phyloP scores from a whole-genome alignment of 2,113 vertebrate genomes.

The Xiphorhynchus elegans region DNA sequence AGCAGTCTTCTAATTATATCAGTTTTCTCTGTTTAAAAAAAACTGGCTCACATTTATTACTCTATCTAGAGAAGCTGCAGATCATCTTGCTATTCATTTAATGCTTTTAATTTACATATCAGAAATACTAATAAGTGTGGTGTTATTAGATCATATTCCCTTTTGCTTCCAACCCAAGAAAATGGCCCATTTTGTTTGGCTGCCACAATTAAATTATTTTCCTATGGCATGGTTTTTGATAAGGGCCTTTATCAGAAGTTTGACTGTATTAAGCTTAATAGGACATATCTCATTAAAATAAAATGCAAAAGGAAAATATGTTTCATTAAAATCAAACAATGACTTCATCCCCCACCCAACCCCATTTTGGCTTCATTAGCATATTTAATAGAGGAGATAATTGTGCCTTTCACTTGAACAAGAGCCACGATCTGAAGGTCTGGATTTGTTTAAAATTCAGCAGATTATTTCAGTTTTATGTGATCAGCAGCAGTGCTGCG shows the following conservation, averaged over 20 bases:
- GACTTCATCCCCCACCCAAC: neutral
- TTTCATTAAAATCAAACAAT: conserved; percentile 56
- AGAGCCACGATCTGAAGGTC: neutral
- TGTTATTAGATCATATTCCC: conserved; percentile 19
- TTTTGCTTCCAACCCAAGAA: conserved; percentile 27
- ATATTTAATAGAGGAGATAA: conserved; percentile 54
- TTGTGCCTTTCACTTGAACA: neutral
- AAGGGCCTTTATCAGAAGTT: conserved; percentile 63
- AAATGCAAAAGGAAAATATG: conserved; percentile 2
- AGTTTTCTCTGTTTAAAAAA: conserved; percentile 52
- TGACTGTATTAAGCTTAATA: conserved; percentile 28
- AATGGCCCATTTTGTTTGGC: conserved; percentile 35
- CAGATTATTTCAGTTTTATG: neutral
- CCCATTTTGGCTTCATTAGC: conserved; percentile 28
- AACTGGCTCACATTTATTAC: conserved; percentile 41
- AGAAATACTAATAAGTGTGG: conserved; percentile 59
- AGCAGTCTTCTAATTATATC: conserved; percentile 74
- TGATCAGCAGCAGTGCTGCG: fast-evolving
- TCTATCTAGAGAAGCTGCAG: conserved; percentile 44
- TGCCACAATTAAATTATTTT: conserved; percentile 54
- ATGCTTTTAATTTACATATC: conserved; percentile 63
- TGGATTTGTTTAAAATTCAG: conserved; percentile 9
- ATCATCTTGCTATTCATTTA: conserved; percentile 59
- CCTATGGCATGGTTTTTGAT: conserved; percentile 49
- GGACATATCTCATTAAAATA: conserved; percentile 28